Evolutionary conservation across 37 sponge, comb jelly and placozoan genomes (phyloP), one percentile per base, ranked within the genome.

Genomic region (Ephydatia muelleri): DNA sequence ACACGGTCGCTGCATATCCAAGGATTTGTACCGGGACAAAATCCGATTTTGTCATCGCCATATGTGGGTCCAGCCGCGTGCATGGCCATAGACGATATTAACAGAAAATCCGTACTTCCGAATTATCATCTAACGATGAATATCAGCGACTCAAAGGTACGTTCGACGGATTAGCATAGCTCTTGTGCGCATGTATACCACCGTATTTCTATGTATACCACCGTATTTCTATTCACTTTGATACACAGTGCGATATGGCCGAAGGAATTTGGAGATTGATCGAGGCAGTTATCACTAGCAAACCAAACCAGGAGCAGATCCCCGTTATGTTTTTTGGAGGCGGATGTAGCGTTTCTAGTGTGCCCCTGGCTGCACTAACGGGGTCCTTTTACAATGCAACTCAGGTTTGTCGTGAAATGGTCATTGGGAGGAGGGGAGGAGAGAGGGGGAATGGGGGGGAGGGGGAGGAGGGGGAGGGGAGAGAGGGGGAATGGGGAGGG

Each of bases 241-340:
- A 5, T 57, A 0, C 22, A 22, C 78, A 93, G 93, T 89, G 90
- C 83, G 78, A 80, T 39, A 75, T 90, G 16, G 86, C 93, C 0
- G 90, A 89, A 47, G 93, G 84, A 30, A 85, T 87, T 22, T 93
- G 90, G 93, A 73, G 84, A 70, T 57, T 93, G 67, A 87, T 93
- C n/a, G 39, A 84, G 49, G 31, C 86, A 19, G 66, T 90, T 21
- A 31, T 80, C 26, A 28, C 28, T 23, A 80, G 65, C n/a, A 49
- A 72, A 49, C 40, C 68, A 69, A 25, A 23, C 21, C 21, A 65
- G 70, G 80, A 64, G 32, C 8, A 22, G 26, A 32, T 75, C 9
- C 79, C 78, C 39, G 69, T 84, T 39, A 80, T 83, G 81, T 87
- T 93, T 77, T 38, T 93, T 26, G 94, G 94, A 49, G 94, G 91